These are phyloP conservation scores for Leptodactylus fuscus DNA, from an alignment of 2,113 vertebrate species.

Conservation along the genomic window DNA sequence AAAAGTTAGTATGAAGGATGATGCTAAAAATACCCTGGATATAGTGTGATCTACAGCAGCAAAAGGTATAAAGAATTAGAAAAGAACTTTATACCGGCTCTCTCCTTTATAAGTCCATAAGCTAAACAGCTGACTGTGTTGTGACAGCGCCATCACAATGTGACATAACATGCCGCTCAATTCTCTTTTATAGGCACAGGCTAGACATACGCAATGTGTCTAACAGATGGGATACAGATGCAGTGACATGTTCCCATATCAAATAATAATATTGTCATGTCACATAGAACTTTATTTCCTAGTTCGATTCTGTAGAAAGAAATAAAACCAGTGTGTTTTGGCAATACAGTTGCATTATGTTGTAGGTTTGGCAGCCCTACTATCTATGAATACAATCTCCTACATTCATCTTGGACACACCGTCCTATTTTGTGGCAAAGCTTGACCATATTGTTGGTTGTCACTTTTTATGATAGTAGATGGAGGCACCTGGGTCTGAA, in stretches of 20 bases:
- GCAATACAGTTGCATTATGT: too few relatives aligned
- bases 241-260: background rate
- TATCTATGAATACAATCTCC: too few relatives aligned
- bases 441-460: too few relatives aligned
- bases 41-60: background rate
- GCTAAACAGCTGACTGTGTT: background rate
- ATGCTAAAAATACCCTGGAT: constrained; percentile 3
- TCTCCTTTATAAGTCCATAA: background rate
- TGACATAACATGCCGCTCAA: background rate
- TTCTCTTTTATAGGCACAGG: background rate
- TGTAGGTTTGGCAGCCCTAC: background rate
- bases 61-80: background rate
- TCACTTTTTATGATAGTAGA: too few relatives aligned
- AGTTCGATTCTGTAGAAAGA: background rate
- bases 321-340: too few relatives aligned
- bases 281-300: background rate
- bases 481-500: too few relatives aligned
- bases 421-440: too few relatives aligned
- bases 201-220: background rate
- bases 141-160: background rate
- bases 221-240: background rate
- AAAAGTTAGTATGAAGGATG: constrained; percentile 15
- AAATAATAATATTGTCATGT: background rate
- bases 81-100: background rate
- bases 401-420: too few relatives aligned